These are phyloP conservation scores for Neoscelio sp. DNA, from an alignment of 2,888 invertebrate genomes.

Conservation along the genomic window DNA sequence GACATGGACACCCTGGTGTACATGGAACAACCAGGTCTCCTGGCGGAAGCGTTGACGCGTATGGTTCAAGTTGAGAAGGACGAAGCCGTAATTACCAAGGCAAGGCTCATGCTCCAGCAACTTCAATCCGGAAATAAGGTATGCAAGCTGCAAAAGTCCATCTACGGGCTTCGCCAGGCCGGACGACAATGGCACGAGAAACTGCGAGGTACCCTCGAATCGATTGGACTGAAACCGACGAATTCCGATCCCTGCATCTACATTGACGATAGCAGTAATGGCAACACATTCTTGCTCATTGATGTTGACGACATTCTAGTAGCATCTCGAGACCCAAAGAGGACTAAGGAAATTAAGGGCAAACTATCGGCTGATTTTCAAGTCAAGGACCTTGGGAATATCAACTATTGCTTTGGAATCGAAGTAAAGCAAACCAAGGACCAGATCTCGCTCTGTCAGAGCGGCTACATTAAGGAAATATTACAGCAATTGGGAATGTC, in stretches of 20 bases:
- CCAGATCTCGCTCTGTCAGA: too few relatives aligned
- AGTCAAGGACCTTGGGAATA: too few relatives aligned
- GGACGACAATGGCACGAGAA: slow-evolving; percentile 29
- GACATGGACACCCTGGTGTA: slow-evolving; percentile 37
- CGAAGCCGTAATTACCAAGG: slow-evolving; percentile 9
- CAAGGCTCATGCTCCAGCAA: slow-evolving; percentile 19
- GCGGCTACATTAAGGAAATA: too few relatives aligned
- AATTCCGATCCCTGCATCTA: slow-evolving; percentile 17
- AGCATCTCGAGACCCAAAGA: too few relatives aligned
- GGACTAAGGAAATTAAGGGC: too few relatives aligned
- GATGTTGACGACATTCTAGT: slow-evolving; percentile 22
- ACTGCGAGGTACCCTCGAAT: neutral
- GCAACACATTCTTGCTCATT: neutral
- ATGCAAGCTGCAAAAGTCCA: slow-evolving; percentile 27
- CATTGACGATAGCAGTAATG: neutral
- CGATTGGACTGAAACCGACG: slow-evolving; percentile 1
- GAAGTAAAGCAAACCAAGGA: too few relatives aligned
- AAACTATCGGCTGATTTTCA: too few relatives aligned
- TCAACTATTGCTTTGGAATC: too few relatives aligned
- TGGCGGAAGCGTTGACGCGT: slow-evolving; percentile 19
- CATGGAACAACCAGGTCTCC: slow-evolving; percentile 65
- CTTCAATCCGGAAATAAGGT: slow-evolving; percentile 38
- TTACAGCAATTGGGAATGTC: too few relatives aligned
- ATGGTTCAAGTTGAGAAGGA: slow-evolving; percentile 17
- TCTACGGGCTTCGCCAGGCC: slow-evolving; percentile 50